A percentile compares a stretch with the other conserved stretches of the same genome.
phyloP scores from a whole-genome alignment of 2,113 vertebrate genomes.

The Rhinopomastus cyanomelas region DNA sequence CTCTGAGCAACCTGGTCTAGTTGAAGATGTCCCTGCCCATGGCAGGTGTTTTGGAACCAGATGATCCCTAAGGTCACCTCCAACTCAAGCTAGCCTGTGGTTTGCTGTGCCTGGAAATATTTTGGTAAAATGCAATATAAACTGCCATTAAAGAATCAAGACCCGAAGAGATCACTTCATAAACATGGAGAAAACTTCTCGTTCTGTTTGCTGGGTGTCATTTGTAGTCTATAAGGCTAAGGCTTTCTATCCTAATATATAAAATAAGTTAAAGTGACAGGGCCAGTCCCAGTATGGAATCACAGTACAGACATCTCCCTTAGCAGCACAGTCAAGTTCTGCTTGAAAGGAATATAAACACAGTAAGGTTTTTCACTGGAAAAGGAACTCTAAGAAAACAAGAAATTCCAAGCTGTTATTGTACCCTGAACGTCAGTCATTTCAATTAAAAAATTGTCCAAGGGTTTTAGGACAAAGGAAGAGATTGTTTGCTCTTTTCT shows the following conservation, averaged over 20 bases:
- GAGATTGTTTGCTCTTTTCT: neutral
- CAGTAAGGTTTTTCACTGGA: neutral
- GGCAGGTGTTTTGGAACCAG: too few species aligned
- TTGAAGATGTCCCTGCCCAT: too few species aligned
- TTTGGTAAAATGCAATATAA: neutral
- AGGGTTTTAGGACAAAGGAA: neutral
- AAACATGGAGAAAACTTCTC: neutral
- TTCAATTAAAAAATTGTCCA: neutral
- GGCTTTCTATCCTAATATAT: neutral
- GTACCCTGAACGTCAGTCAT: neutral
- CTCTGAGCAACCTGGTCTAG: too few species aligned
- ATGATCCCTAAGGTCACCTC: too few species aligned
- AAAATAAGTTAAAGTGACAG: neutral
- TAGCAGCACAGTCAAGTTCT: neutral
- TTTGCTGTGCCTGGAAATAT: neutral
- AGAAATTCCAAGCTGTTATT: neutral
- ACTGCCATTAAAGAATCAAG: neutral
- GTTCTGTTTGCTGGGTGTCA: neutral
- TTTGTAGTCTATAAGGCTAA: neutral
- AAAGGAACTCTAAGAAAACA: neutral
- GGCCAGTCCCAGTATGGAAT: neutral
- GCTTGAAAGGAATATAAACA: neutral
- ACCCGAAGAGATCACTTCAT: neutral
- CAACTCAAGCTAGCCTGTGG: too few species aligned
- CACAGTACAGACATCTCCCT: too few species aligned